Evolutionary conservation across 2,888 invertebrate species (phyloP), one percentile per base, ranked within the genome.

Genomic region (Cheilosia impressa): DNA sequence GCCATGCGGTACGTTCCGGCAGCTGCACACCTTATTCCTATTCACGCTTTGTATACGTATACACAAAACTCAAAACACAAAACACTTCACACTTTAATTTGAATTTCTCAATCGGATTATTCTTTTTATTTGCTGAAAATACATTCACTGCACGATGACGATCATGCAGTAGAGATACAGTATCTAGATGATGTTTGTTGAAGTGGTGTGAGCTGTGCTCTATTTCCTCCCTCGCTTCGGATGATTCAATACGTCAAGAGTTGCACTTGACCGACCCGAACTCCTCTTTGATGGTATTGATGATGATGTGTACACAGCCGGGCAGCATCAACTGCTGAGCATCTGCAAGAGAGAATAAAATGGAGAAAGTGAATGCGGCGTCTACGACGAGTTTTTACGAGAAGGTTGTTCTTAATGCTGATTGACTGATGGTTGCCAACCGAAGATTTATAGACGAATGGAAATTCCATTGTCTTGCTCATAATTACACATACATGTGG

Each of bases 201-300:
- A 34, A 34, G 34, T 34, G 10, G 10, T 13, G 38, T 13, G 31
- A 66, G 72, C 50, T 84, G 76, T 80, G 72, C 71, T 81, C 72
- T 76, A 77, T 76, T 85, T 84, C 63, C 52, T 73, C 47, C 19
- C 17, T 41, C 38, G 57, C 72, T 55, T 19, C 58, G 45, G 68
- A 72, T 77, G 85, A 80, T 80, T 72, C 85, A 79, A 79, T 75
- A 79, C 75, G 75, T 76, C 75, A 80, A 85, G 85, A 76, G 80
- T 62, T 85, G 85, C 81, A 85, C 85, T 85, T 85, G 85, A 85
- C 85, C 85, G 85, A 81, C 50, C 85, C 80, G 77, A 85, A 73
- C 80, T 24, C 60, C 27, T 52, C 80, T 85, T 85, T 71, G 85
- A 85, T 77, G 81, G 76, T 85, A 58, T 63, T 80, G 76, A 77